phyloP scores from a whole-genome alignment of 1,140 invertebrate genomes.

The Mya arenaria region DNA sequence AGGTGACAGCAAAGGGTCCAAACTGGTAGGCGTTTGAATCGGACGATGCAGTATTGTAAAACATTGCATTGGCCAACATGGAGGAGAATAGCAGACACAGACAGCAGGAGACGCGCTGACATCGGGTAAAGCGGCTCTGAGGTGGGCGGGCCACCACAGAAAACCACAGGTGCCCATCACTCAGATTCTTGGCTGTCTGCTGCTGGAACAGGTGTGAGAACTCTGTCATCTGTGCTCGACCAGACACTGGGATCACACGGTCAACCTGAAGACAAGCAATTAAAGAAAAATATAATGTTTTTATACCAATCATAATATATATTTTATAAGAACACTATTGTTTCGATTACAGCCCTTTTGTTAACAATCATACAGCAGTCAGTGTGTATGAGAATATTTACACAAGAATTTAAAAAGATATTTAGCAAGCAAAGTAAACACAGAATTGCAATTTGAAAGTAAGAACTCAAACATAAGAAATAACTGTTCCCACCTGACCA shows the following conservation, averaged over 20 bases:
- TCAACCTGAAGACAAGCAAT: too few species aligned
- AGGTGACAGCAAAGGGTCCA: conserved; percentile 82
- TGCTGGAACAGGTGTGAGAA: conserved; percentile 82
- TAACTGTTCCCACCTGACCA: conserved; percentile 79
- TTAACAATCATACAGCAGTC: too few species aligned
- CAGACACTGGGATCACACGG: conserved; percentile 83
- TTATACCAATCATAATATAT: too few species aligned
- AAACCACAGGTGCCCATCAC: conserved; percentile 85
- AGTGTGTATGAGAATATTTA: background rate
- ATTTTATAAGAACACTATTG: too few species aligned
- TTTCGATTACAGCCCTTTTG: too few species aligned
- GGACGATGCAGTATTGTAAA: conserved; percentile 79
- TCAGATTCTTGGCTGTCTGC: conserved; percentile 81
- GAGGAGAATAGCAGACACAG: conserved; percentile 83
- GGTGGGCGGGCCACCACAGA: conserved; percentile 83
- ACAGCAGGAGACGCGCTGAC: conserved; percentile 83
- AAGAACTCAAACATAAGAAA: background rate
- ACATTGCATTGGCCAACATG: conserved; percentile 85
- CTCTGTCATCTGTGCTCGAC: conserved; percentile 81
- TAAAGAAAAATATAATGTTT: too few species aligned
- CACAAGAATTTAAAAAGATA: background rate
- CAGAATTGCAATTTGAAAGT: background rate
- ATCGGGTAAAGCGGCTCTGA: conserved; percentile 82
- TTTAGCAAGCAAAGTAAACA: background rate
- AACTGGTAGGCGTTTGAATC: conserved; percentile 76